Evolutionary conservation across 2,797 vertebrate species (phyloP).

Genomic region (Valencia hispanica): DNA sequence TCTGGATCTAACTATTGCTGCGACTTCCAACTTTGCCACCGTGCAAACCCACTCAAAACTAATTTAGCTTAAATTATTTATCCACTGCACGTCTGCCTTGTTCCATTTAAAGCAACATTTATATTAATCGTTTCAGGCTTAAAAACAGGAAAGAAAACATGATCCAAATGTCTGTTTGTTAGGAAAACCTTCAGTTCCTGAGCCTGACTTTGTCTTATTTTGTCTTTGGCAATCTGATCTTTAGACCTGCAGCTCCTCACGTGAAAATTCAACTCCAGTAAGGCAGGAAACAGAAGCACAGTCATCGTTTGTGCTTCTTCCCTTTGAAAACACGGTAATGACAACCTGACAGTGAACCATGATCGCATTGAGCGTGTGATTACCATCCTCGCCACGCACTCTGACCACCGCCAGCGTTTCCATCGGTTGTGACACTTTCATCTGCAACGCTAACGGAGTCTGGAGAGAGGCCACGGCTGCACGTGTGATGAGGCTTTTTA

Average conservation of each 20-base stretch:
- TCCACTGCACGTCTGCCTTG: too few species aligned
- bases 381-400: background rate
- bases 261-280: background rate
- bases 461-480: background rate
- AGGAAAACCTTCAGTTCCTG: background rate
- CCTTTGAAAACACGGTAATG: constrained; percentile 8
- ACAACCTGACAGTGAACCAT: constrained; percentile 10
- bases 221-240: background rate
- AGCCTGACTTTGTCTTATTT: background rate
- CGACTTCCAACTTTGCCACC: too few species aligned
- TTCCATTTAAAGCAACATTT: background rate
- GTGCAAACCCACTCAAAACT: background rate
- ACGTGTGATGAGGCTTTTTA: constrained; percentile 3
- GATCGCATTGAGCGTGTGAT: constrained; percentile 2
- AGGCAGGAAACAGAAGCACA: constrained; percentile 6
- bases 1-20: too few species aligned
- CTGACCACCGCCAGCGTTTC: background rate
- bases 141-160: background rate
- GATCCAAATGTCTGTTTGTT: background rate
- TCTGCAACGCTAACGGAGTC: background rate
- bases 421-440: background rate
- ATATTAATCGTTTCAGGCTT: background rate
- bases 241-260: background rate
- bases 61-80: background rate
- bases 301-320: constrained; percentile 9